Percentiles rank a stretch among this genome's conserved stretches.
Evolutionary conservation across 2,797 vertebrate genomes (phyloP).

Genomic region (Hipposideros larvatus): DNA sequence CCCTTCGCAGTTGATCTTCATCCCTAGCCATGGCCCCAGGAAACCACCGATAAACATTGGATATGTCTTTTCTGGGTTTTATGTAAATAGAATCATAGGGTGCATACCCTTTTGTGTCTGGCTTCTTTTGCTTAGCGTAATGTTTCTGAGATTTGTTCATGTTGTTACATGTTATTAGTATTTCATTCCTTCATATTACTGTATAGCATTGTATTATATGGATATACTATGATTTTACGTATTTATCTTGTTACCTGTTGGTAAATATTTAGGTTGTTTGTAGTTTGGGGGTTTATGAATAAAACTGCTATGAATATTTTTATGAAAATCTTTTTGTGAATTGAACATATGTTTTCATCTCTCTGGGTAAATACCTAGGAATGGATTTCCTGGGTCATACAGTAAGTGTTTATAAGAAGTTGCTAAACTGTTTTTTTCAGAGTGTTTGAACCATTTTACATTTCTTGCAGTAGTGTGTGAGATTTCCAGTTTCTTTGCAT

Average conservation of each 20-base stretch:
- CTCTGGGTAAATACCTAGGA: slow-evolving; percentile 26
- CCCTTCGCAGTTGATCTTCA: neutral
- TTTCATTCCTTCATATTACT: slow-evolving; percentile 39
- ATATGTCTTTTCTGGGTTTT: slow-evolving; percentile 39
- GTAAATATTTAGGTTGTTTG: slow-evolving; percentile 48
- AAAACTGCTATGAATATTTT: slow-evolving; percentile 16
- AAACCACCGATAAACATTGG: neutral
- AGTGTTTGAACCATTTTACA: slow-evolving; percentile 37
- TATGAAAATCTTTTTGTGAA: slow-evolving; percentile 10
- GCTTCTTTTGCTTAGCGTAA: neutral
- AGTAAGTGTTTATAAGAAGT: slow-evolving; percentile 46
- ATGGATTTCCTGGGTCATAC: slow-evolving; percentile 20
- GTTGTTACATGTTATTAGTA: neutral
- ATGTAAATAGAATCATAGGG: neutral
- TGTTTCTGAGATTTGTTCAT: slow-evolving; percentile 35
- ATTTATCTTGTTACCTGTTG: slow-evolving; percentile 15
- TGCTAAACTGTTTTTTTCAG: neutral
- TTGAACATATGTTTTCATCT: slow-evolving; percentile 39
- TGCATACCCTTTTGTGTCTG: neutral
- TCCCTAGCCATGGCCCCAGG: neutral
- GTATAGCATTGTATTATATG: neutral
- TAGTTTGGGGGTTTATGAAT: slow-evolving; percentile 23
- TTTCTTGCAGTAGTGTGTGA: neutral
- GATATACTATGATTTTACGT: neutral
- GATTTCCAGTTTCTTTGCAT: slow-evolving; percentile 9